Evolutionary conservation across 1,140 invertebrate genomes (phyloP).

Genomic region (Plodia interpunctella): DNA sequence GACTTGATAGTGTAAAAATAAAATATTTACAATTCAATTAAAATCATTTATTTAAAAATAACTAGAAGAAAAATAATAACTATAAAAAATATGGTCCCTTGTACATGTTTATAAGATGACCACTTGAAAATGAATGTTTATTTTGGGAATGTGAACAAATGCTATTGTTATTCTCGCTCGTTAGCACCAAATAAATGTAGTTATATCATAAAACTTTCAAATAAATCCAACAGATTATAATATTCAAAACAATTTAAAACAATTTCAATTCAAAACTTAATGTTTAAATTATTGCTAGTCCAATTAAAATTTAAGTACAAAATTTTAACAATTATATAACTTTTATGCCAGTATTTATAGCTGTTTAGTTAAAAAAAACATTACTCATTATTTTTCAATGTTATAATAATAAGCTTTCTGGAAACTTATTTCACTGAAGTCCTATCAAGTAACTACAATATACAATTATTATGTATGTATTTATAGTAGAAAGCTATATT

Average conservation of each 20-base stretch:
- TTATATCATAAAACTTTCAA: conserved; percentile 4
- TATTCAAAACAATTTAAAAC: not conserved
- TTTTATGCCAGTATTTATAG: too few relatives aligned
- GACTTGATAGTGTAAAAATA: not conserved
- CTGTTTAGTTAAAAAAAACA: too few relatives aligned
- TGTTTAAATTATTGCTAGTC: conserved; percentile 6
- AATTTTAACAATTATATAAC: too few relatives aligned
- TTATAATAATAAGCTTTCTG: too few relatives aligned
- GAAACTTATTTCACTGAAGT: not conserved
- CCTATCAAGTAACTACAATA: not conserved
- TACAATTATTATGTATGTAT: not conserved
- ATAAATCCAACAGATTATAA: not conserved
- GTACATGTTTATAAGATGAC: not conserved
- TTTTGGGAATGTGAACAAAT: conserved; percentile 5
- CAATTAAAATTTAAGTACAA: too few relatives aligned
- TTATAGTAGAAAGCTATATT: too few relatives aligned
- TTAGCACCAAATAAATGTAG: conserved; percentile 21
- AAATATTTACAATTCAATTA: not conserved
- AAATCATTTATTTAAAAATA: conserved; percentile 4
- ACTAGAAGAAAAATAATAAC: not conserved
- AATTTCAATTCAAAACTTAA: not conserved
- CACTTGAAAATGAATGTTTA: not conserved
- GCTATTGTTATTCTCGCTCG: not conserved
- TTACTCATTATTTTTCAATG: too few relatives aligned
- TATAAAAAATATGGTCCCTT: conserved; percentile 1